These are phyloP conservation scores for Labrus mixtus DNA, from an alignment of 2,113 vertebrate species.

Conservation along the genomic window DNA sequence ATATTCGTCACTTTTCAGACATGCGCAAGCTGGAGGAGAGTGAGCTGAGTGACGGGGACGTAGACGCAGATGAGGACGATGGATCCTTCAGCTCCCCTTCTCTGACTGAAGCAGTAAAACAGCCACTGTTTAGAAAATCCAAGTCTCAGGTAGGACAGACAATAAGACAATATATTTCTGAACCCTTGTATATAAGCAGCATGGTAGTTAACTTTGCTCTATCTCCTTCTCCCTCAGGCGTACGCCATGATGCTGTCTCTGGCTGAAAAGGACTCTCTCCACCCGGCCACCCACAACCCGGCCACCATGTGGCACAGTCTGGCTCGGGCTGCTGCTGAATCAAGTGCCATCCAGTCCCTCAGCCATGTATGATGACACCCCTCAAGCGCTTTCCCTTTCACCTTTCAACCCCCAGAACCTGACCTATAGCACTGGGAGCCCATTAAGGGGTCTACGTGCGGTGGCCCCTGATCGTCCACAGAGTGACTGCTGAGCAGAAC, in stretches of 20 bases:
- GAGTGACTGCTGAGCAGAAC: conserved; percentile 80
- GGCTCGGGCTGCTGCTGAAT: conserved; percentile 92
- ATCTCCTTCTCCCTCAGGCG: conserved; percentile 80
- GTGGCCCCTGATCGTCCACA: conserved; percentile 53
- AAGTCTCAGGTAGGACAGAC: conserved; percentile 92
- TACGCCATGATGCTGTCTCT: conserved; percentile 99
- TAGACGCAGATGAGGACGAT: conserved; percentile 70
- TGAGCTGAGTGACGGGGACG: conserved; percentile 88
- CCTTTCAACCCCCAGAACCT: conserved; percentile 64
- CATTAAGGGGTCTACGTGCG: conserved; percentile 45
- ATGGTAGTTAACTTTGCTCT: neutral
- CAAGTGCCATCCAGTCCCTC: conserved; percentile 95
- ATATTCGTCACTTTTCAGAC: conserved; percentile 96
- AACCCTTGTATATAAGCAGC: neutral
- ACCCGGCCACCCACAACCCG: conserved; percentile 88
- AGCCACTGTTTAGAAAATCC: conserved; percentile 96
- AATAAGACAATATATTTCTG: neutral
- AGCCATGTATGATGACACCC: conserved; percentile 94
- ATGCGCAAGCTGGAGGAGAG: conserved; percentile 94
- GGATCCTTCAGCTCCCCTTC: conserved; percentile 88
- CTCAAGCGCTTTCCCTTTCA: conserved; percentile 42
- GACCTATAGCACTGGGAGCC: conserved; percentile 72
- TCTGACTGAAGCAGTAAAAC: conserved; percentile 92
- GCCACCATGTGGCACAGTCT: conserved; percentile 96
- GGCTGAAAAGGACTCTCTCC: conserved; percentile 96